Conservation (phyloP, 1,140 invertebrate species). For the Drosophila baimaii region DNA sequence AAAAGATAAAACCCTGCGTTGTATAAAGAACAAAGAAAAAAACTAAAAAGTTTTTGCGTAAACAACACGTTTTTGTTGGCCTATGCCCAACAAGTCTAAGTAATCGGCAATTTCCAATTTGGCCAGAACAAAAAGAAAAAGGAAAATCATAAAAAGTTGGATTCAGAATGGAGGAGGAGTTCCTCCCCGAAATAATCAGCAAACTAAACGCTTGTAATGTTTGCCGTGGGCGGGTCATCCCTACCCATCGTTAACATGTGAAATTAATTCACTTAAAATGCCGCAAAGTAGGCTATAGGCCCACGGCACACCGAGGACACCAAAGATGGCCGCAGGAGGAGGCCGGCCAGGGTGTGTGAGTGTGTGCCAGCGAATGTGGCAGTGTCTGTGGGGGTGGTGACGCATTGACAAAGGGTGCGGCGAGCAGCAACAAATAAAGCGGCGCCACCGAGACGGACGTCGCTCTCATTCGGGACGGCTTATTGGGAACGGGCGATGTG, state of each 20-base stretch:
- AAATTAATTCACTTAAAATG: conserved; percentile 80
- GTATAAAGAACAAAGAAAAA: background rate
- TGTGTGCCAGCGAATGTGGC: background rate
- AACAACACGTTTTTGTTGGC: background rate
- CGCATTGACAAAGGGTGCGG: conserved; percentile 70
- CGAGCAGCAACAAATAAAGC: conserved; percentile 42
- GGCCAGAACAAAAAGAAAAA: conserved; percentile 11
- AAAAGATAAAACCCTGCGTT: background rate
- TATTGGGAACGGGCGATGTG: conserved; percentile 3
- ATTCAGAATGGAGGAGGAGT: background rate
- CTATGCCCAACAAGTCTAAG: background rate
- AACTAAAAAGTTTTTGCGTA: background rate
- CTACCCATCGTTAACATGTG: conserved; percentile 39
- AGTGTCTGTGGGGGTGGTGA: conserved; percentile 45
- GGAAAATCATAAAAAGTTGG: conserved; percentile 16
- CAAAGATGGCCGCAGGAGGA: conserved; percentile 19
- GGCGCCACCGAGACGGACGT: conserved; percentile 41
- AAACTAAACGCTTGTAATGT: conserved; percentile 60
- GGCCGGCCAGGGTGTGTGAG: conserved; percentile 4
- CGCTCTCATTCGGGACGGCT: conserved; percentile 31
- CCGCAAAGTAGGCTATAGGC: conserved; percentile 74
- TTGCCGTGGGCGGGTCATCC: conserved; percentile 9
- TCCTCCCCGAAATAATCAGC: conserved; percentile 48
- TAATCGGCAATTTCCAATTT: conserved; percentile 36
- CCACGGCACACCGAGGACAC: conserved; percentile 8